These are phyloP conservation scores for Aricia agestis DNA, from an alignment of 1,140 invertebrate species.

Conservation along the genomic window DNA sequence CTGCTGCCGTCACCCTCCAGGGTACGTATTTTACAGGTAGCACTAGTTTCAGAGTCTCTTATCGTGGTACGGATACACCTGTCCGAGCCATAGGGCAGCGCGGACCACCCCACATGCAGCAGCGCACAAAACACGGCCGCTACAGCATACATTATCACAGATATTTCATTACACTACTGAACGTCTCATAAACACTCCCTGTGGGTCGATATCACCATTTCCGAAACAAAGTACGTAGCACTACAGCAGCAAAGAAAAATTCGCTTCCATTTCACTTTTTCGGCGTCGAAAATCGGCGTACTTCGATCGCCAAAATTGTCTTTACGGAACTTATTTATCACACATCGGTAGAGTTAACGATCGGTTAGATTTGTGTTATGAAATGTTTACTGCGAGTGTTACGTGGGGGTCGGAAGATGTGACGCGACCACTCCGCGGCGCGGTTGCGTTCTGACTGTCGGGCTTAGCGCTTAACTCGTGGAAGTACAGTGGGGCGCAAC, in stretches of 20 bases:
- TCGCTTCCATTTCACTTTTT: slow-evolving; percentile 64
- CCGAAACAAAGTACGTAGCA: slow-evolving; percentile 71
- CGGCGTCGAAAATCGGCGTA: slow-evolving; percentile 40
- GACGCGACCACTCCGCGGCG: slow-evolving; percentile 50
- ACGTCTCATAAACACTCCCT: slow-evolving; percentile 73
- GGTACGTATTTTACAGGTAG: slow-evolving; percentile 82
- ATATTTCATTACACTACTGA: slow-evolving; percentile 70
- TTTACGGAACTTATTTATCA: slow-evolving; percentile 35
- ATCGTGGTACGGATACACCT: slow-evolving; percentile 55
- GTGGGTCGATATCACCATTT: slow-evolving; percentile 75
- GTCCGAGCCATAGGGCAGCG: slow-evolving; percentile 56
- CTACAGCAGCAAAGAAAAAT: slow-evolving; percentile 62
- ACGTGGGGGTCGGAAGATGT: slow-evolving; percentile 39
- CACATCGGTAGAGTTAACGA: slow-evolving; percentile 40
- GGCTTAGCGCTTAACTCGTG: slow-evolving; percentile 54
- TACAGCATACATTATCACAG: slow-evolving; percentile 68
- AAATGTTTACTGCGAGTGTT: slow-evolving; percentile 63
- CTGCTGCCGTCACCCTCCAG: slow-evolving; percentile 82
- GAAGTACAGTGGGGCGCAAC: slow-evolving; percentile 60
- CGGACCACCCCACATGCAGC: slow-evolving; percentile 56
- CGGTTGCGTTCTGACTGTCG: slow-evolving; percentile 67
- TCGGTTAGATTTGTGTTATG: slow-evolving; percentile 61
- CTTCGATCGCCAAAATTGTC: slow-evolving; percentile 36
- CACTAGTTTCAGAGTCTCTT: slow-evolving; percentile 71
- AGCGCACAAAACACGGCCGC: slow-evolving; percentile 59